These are phyloP conservation scores for Belgica antarctica DNA, from an alignment of 2,888 invertebrate genomes.

Conservation along the genomic window DNA sequence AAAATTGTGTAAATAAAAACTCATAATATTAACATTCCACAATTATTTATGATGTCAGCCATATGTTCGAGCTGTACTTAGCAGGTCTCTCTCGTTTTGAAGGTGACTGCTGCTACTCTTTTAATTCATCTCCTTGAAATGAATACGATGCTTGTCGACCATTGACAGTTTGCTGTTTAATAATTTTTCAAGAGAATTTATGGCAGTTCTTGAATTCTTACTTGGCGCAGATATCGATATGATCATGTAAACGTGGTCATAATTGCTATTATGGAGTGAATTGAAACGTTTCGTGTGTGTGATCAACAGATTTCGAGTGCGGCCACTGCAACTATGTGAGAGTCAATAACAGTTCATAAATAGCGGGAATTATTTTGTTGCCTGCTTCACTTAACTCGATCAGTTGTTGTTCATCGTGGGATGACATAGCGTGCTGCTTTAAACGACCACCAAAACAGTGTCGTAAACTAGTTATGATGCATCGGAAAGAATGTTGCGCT, in stretches of 20 bases:
- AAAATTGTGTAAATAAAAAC: conserved; percentile 42
- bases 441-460: conserved; percentile 10
- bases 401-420: background rate
- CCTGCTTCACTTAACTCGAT: background rate
- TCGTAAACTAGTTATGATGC: conserved; percentile 7
- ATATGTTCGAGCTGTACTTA: conserved; percentile 28
- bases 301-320: conserved; percentile 4
- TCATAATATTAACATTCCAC: conserved; percentile 43
- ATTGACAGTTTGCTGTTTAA: conserved; percentile 14
- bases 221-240: conserved; percentile 32
- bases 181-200: conserved; percentile 43
- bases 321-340: conserved; percentile 19
- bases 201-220: conserved; percentile 41
- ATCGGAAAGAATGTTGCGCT: conserved; percentile 22
- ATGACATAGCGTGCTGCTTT: background rate
- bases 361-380: conserved; percentile 32
- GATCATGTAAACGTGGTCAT: conserved; percentile 40
- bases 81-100: conserved; percentile 5
- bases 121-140: conserved; percentile 12
- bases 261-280: conserved; percentile 33
- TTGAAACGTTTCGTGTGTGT: too few species aligned
- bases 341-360: conserved; percentile 40
- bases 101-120: background rate
- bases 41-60: conserved; percentile 44
- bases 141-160: background rate